These are phyloP conservation scores for Colaptes auratus DNA, from an alignment of 2,113 vertebrate species.

Conservation along the genomic window DNA sequence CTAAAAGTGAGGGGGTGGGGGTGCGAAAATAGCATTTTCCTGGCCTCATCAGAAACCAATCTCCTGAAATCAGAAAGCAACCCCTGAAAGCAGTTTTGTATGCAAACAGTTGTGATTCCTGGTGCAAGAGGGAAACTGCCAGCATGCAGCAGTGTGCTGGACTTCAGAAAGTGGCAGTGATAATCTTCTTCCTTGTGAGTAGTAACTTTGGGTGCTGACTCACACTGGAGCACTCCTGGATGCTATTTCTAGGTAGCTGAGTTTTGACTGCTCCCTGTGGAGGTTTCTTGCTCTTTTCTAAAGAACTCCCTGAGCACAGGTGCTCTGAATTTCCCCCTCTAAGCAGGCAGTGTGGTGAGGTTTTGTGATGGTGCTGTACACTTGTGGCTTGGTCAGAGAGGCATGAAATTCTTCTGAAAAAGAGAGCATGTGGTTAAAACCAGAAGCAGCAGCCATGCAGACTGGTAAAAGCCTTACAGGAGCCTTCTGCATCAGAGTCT, in stretches of 20 bases:
- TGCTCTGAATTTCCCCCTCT: not conserved
- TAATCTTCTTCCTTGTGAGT: not conserved
- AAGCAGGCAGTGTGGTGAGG: not conserved
- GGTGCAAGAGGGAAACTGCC: accelerated
- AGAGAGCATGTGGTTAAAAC: not conserved
- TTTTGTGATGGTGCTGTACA: not conserved
- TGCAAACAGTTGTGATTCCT: not conserved
- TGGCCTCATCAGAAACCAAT: not conserved
- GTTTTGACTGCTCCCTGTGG: not conserved
- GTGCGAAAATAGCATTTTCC: too few relatives aligned
- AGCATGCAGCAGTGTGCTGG: not conserved
- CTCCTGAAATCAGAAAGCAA: not conserved
- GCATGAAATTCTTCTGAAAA: not conserved
- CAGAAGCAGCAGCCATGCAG: not conserved
- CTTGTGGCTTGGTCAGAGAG: not conserved
- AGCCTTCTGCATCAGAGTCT: not conserved
- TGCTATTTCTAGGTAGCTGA: not conserved
- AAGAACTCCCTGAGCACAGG: not conserved
- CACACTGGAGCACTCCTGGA: not conserved
- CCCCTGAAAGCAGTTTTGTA: not conserved
- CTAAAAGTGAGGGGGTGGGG: not conserved
- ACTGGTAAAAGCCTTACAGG: not conserved
- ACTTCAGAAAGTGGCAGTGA: not conserved
- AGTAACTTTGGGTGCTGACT: not conserved
- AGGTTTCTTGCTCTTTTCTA: not conserved